Conservation (phyloP, 1,140 invertebrate species). For the Apis mellifera region Amel_HAv3.1 CM009931.2:27246001-27246500, state of each 20-base stretch:
- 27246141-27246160: constrained; percentile 17
- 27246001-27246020: constrained; percentile 3
- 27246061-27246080: neutral
- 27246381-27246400: constrained; percentile 80
- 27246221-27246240: constrained; percentile 46
- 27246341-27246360: constrained; percentile 81
- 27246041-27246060: constrained; percentile 48
- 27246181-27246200: constrained; percentile 51
- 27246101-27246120: too few relatives aligned
- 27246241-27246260: constrained; percentile 50
- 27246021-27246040: neutral
- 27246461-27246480: constrained; percentile 80
- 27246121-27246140: constrained; percentile 25
- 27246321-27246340: constrained; percentile 81
- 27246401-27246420: constrained; percentile 75
- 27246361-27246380: constrained; percentile 81
- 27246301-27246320: constrained; percentile 75
- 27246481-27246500: constrained; percentile 79
- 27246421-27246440: constrained; percentile 73
- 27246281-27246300: constrained; percentile 72
- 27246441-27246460: constrained; percentile 79
- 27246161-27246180: constrained; percentile 50
- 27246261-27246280: constrained; percentile 47
- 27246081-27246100: too few relatives aligned
- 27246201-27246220: constrained; percentile 55